Percentiles rank a stretch among this genome's conserved stretches.
These are phyloP conservation scores for Teleiodes luculella DNA, from an alignment of 2,888 invertebrate species.

Conservation along the genomic window DNA sequence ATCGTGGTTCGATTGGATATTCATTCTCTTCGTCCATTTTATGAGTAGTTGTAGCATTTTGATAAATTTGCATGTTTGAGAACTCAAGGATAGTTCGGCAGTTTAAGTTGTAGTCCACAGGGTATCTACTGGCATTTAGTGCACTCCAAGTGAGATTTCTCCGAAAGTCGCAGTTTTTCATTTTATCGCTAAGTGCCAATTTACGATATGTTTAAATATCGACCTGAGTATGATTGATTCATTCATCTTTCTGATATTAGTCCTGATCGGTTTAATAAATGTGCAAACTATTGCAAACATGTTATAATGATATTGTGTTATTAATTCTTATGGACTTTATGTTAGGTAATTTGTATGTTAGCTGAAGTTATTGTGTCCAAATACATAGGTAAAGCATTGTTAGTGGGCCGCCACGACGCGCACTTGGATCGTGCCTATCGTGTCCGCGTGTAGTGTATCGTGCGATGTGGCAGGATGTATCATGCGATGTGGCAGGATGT, in stretches of 20 bases:
- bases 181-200: constrained; percentile 14
- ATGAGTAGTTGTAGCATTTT: constrained; percentile 17
- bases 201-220: constrained; percentile 3
- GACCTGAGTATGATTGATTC: neutral
- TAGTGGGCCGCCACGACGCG: constrained; percentile 21
- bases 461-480: no score
- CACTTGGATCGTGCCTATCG: constrained; percentile 10
- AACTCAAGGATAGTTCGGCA: constrained; percentile 25
- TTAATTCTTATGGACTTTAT: constrained; percentile 56
- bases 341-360: constrained; percentile 43
- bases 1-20: constrained; percentile 12
- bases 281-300: constrained; percentile 53
- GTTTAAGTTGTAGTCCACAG: constrained; percentile 44
- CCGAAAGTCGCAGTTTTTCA: constrained; percentile 1
- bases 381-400: constrained; percentile 24
- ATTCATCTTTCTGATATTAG: neutral
- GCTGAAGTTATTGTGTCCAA: constrained; percentile 34
- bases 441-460: no score
- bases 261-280: constrained; percentile 28
- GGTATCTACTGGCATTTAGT: constrained; percentile 51
- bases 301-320: constrained; percentile 57
- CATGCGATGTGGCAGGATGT: no score
- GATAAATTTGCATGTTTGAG: constrained; percentile 23
- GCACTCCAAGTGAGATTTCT: constrained; percentile 8
- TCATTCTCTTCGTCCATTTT: constrained; percentile 15